phyloP scores from a whole-genome alignment of 1,140 invertebrate genomes.

The Probaryconus sp. region DNA sequence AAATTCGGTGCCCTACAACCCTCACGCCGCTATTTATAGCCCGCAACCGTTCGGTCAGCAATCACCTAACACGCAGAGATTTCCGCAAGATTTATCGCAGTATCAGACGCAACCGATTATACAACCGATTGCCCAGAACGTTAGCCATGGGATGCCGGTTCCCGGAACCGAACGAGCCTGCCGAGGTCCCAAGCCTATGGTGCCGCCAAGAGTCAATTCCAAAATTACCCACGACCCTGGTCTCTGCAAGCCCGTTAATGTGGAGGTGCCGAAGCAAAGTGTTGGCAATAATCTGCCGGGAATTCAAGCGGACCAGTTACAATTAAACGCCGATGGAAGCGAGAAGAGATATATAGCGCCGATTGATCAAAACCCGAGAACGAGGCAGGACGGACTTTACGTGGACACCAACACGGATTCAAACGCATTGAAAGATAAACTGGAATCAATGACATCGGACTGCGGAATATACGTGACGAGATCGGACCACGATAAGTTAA shows the following conservation, averaged over 20 bases:
- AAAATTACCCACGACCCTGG: conserved; percentile 74
- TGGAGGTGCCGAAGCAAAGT: conserved; percentile 61
- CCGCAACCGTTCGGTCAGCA: conserved; percentile 71
- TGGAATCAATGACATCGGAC: conserved; percentile 62
- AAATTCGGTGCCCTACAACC: conserved; percentile 70
- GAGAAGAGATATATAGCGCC: conserved; percentile 65
- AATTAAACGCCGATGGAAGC: conserved; percentile 59
- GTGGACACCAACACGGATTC: conserved; percentile 68
- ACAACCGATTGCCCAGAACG: conserved; percentile 75
- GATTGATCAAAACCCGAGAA: conserved; percentile 73
- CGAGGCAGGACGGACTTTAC: conserved; percentile 75
- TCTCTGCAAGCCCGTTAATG: conserved; percentile 67
- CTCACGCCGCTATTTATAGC: conserved; percentile 67
- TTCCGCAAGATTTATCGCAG: conserved; percentile 71
- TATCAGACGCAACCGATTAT: conserved; percentile 75
- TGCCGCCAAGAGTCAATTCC: conserved; percentile 75
- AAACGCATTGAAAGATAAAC: conserved; percentile 50
- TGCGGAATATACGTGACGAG: conserved; percentile 69
- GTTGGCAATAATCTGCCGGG: conserved; percentile 13
- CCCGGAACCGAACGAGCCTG: conserved; percentile 61
- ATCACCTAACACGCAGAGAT: conserved; percentile 74
- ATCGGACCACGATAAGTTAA: conserved; percentile 72
- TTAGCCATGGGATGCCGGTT: conserved; percentile 61
- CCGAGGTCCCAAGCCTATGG: conserved; percentile 75
- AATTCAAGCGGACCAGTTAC: conserved; percentile 18